A percentile compares a stretch with the other conserved stretches of the same genome.
Conservation (phyloP, 2,113 vertebrate genomes). For the Trichomycterus rosablanca region DNA sequence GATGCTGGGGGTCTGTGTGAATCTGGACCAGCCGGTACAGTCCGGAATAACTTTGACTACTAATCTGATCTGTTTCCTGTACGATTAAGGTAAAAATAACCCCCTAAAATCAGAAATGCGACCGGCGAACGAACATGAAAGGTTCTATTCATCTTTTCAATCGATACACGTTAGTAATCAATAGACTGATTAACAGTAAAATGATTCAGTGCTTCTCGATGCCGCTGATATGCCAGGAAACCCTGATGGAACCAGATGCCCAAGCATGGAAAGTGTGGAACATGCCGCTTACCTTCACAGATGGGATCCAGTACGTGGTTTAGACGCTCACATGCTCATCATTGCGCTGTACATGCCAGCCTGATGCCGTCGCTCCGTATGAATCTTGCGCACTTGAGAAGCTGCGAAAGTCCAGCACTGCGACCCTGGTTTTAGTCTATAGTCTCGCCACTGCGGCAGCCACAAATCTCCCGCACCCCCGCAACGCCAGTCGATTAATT, state of each 20-base stretch:
- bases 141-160: neutral
- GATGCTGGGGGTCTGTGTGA: constrained; percentile 9
- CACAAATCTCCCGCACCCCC: constrained; percentile 37
- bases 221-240: too few relatives aligned
- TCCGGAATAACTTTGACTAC: constrained; percentile 39
- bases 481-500: constrained; percentile 23
- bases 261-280: too few relatives aligned
- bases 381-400: constrained; percentile 24
- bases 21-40: constrained; percentile 20
- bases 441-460: constrained; percentile 39
- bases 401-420: constrained; percentile 37
- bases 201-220: neutral
- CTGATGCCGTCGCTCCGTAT: constrained; percentile 10
- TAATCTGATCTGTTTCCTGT: constrained; percentile 30
- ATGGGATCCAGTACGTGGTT: neutral
- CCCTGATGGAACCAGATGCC: too few relatives aligned
- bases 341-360: constrained; percentile 3
- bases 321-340: constrained; percentile 10
- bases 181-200: neutral
- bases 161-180: neutral
- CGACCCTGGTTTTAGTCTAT: constrained; percentile 24
- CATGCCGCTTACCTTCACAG: constrained; percentile 28
- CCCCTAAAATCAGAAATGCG: neutral
- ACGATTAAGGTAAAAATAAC: neutral
- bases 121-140: neutral